Conservation (phyloP, 2,113 vertebrate genomes). For the Turdus rufiventris region DNA sequence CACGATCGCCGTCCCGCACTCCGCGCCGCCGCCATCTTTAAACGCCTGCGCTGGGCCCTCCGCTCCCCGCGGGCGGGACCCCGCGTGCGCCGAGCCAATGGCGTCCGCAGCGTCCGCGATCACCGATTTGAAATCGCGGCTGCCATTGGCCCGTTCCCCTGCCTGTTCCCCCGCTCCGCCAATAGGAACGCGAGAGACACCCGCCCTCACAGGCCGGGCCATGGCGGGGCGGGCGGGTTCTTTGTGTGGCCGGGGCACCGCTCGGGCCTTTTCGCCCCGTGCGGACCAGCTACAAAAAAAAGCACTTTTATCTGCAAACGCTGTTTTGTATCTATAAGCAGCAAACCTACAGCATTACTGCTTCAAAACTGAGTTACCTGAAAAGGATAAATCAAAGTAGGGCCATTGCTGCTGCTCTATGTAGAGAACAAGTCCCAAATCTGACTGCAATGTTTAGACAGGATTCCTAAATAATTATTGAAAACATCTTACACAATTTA, state of each 20-base stretch:
- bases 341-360: background rate
- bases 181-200: rapidly evolving
- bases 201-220: rapidly evolving
- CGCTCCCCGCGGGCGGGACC: background rate
- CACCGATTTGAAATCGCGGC: background rate
- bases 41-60: slow-evolving; percentile 14
- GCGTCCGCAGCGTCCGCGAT: rapidly evolving
- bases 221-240: background rate
- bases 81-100: background rate
- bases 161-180: background rate
- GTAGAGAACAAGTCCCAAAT: background rate
- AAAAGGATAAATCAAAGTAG: background rate
- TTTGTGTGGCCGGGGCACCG: background rate
- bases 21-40: slow-evolving; percentile 42
- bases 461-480: background rate
- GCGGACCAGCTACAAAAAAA: rapidly evolving
- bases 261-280: rapidly evolving
- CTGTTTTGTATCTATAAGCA: rapidly evolving
- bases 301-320: rapidly evolving
- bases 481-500: background rate
- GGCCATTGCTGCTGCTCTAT: rapidly evolving
- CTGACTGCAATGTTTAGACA: rapidly evolving
- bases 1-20: background rate
- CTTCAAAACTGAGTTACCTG: background rate
- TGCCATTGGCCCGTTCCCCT: rapidly evolving